Evolutionary conservation across 2,113 vertebrate species (phyloP).

Genomic region (Sinocyclocheilus grahami): DNA sequence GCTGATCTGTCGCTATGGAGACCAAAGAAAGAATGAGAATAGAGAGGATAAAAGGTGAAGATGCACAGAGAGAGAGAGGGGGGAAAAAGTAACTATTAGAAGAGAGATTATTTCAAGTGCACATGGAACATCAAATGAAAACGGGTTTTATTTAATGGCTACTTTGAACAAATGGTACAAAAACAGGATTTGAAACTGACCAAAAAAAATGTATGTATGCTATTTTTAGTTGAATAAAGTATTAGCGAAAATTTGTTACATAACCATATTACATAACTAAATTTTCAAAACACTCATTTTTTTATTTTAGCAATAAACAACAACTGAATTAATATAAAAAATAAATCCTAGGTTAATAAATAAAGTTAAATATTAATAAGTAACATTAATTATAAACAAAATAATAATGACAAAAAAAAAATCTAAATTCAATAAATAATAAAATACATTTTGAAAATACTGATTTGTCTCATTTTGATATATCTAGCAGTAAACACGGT

Average conservation of each 20-base stretch:
- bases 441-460: no score
- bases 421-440: no score
- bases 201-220: background rate
- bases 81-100: background rate
- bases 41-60: background rate
- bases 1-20: conserved; percentile 80
- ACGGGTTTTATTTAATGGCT: background rate
- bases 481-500: no score
- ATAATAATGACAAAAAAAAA: no score
- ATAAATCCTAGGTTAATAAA: background rate
- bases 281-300: background rate
- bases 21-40: background rate
- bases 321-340: background rate
- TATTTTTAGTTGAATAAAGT: background rate
- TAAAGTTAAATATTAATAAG: background rate
- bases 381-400: background rate
- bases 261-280: background rate
- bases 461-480: no score
- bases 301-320: background rate
- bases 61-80: background rate
- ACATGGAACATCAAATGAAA: conserved; percentile 13
- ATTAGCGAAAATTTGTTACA: background rate
- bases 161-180: background rate
- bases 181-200: background rate
- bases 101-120: background rate